These are phyloP conservation scores for Coluber constrictor DNA, from an alignment of 2,797 vertebrate genomes.

Conservation along the genomic window DNA sequence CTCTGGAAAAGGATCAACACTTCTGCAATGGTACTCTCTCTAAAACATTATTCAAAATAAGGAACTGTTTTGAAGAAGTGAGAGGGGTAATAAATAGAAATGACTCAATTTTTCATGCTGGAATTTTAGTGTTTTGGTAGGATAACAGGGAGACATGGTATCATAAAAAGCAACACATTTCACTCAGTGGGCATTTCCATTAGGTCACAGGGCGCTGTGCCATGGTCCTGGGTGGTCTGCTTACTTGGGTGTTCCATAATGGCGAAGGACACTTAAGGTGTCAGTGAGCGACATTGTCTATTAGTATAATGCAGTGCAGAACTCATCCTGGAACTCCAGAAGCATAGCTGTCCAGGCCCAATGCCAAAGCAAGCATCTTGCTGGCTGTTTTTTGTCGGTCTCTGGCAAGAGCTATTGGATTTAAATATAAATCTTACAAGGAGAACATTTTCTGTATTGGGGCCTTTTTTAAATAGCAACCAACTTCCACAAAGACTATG, in stretches of 20 bases:
- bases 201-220: background rate
- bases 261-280: constrained; percentile 19
- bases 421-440: constrained; percentile 15
- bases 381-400: constrained; percentile 22
- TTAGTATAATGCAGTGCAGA: constrained; percentile 27
- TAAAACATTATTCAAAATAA: constrained; percentile 8
- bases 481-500: background rate
- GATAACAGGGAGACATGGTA: background rate
- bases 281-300: constrained; percentile 18
- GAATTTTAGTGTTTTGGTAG: constrained; percentile 7
- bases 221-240: constrained; percentile 26
- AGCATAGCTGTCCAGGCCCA: constrained; percentile 10
- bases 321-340: constrained; percentile 20
- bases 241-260: constrained; percentile 10
- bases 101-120: constrained; percentile 15
- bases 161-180: background rate
- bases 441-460: constrained; percentile 14
- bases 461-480: background rate
- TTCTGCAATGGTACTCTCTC: background rate
- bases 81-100: background rate
- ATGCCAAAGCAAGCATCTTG: constrained; percentile 35
- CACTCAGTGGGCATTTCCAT: constrained; percentile 12
- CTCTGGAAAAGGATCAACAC: background rate
- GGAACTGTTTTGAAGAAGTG: background rate
- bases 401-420: constrained; percentile 17